Base-by-base conservation (phyloP, 2,888 invertebrate genomes). In the Dolomedes plantarius region DNA sequence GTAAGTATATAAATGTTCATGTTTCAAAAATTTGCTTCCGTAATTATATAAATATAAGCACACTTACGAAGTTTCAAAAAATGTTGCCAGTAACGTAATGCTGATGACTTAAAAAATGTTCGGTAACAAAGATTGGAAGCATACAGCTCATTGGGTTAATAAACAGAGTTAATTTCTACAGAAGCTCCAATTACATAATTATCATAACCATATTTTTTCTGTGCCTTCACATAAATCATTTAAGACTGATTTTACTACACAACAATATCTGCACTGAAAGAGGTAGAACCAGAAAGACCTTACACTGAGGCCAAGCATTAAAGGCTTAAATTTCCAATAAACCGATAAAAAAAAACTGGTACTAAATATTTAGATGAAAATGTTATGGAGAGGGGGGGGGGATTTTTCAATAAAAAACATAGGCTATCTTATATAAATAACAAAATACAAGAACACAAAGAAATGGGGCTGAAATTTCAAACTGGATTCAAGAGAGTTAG, bases 181-280 rank as follows among this genome's bases (percentile, higher is more conserved):
- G 77, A 85, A 85, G 83, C 83, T 85, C 83, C 83, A 85, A 85
- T 77, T 77, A 72, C 77, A 77, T 85, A 77, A 85, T 85, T 85
- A 85, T 85, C 83, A 85, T 36, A 85, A 85, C 77, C 83, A 31
- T 75, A 56, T 56, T 67, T 77, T 77, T 67, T 73, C 83, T 77
- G 83, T 85, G 83, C 83, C 83, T 85, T 72, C 62, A 68, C 71
- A 56, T 76, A 72, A 64, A 28, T 65, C 68, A 64, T 72, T 65
- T 23, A 46, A 71, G 46, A 77, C 64, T 77, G 77, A 85, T 77
- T 77, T 72, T 68, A 72, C 72, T 73, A 77, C 64, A 75, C 64
- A 85, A 72, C 68, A 85, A 85, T 73, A 62, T 77, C 65, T 77
- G 77, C 73, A 85, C 72, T 67, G 71, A 85, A 81, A 62, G 83